A percentile compares a stretch with the other conserved stretches of the same genome.
Evolutionary conservation across 1,140 invertebrate genomes (phyloP).

Genomic region (Drosophila nikananu): DNA sequence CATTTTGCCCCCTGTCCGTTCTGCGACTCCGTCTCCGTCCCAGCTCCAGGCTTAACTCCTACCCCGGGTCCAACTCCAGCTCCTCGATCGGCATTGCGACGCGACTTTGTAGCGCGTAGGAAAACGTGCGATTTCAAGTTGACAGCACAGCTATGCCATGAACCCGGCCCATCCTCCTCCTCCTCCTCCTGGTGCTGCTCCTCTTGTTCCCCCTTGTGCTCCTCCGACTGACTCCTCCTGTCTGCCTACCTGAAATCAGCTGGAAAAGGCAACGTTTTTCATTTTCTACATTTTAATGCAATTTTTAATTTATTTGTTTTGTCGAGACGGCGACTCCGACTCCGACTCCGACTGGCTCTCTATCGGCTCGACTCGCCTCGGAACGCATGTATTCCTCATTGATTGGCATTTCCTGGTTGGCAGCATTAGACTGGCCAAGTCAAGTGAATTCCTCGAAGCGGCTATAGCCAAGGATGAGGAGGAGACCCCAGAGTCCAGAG

Average conservation of each 20-base stretch:
- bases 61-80: constrained; percentile 17
- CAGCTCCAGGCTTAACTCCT: constrained; percentile 1
- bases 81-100: constrained; percentile 65
- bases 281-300: constrained; percentile 84
- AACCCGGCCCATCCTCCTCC: constrained; percentile 68
- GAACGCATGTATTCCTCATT: constrained; percentile 80
- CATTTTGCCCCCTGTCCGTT: constrained; percentile 65
- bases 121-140: constrained; percentile 83
- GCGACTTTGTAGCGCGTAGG: constrained; percentile 80
- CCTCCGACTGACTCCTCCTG: not conserved
- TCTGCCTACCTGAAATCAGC: constrained; percentile 65
- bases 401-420: constrained; percentile 85
- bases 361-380: constrained; percentile 20
- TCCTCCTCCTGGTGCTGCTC: constrained; percentile 14
- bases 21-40: constrained; percentile 6
- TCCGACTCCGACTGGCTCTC: constrained; percentile 21
- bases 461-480: constrained; percentile 47
- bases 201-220: not conserved
- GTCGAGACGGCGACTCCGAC: constrained; percentile 40
- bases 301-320: constrained; percentile 84
- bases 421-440: constrained; percentile 77
- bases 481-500: constrained; percentile 5
- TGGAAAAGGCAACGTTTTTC: constrained; percentile 82
- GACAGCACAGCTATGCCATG: constrained; percentile 80
- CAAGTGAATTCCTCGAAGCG: constrained; percentile 81